These are phyloP conservation scores for Nysson spinosus DNA, from an alignment of 2,888 invertebrate genomes.

Conservation along the genomic window DNA sequence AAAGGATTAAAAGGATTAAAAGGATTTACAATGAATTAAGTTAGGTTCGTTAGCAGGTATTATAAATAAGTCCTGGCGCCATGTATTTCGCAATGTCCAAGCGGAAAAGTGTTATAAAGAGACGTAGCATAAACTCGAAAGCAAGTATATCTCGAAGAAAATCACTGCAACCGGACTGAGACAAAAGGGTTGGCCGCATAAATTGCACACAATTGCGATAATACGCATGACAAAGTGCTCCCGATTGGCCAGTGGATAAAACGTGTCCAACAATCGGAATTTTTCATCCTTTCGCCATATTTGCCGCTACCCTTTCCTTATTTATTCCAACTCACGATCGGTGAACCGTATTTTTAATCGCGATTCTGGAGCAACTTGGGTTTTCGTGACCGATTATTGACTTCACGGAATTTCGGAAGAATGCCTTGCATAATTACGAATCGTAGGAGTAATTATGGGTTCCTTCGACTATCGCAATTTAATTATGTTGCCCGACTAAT, in stretches of 20 bases:
- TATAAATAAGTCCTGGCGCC: slow-evolving; percentile 23
- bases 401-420: slow-evolving; percentile 26
- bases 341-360: slow-evolving; percentile 12
- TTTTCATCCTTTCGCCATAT: slow-evolving; percentile 24
- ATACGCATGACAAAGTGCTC: slow-evolving; percentile 32
- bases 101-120: not conserved
- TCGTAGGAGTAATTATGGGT: too few relatives aligned
- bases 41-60: slow-evolving; percentile 18
- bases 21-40: not conserved
- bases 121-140: slow-evolving; percentile 1
- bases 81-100: slow-evolving; percentile 8
- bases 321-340: slow-evolving; percentile 11
- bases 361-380: slow-evolving; percentile 19
- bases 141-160: slow-evolving; percentile 23
- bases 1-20: not conserved
- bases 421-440: slow-evolving; percentile 37
- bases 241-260: slow-evolving; percentile 19
- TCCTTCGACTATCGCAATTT: too few relatives aligned
- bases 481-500: too few relatives aligned
- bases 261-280: not conserved
- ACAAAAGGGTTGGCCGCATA: slow-evolving; percentile 32
- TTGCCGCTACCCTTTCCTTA: slow-evolving; percentile 1
- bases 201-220: slow-evolving; percentile 23
- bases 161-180: slow-evolving; percentile 16
- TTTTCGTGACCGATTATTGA: slow-evolving; percentile 38